Evolutionary conservation across 2,113 vertebrate species (phyloP), one percentile per base, ranked within the genome.

Genomic region (Willisornis vidua): DNA sequence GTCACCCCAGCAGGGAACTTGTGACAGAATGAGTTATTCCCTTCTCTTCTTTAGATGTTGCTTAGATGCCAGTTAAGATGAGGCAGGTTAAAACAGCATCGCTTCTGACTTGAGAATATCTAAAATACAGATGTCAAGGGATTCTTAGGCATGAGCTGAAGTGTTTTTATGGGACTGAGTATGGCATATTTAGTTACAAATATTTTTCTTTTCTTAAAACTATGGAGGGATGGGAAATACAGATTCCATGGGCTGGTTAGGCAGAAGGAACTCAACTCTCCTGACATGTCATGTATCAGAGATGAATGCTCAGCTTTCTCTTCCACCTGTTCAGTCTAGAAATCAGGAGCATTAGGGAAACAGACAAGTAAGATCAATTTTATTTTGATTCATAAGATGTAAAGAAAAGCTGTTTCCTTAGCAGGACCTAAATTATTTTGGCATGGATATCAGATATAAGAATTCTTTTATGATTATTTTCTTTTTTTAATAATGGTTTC

Each of bases 121-220:
- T 74, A 55, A 77, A 80, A 73, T 35, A 46, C 9, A 59, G 20
- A 24, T 37, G 19, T 35, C 17, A 49, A 55, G n/a, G 33, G 16
- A 13, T 39, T 72, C 5, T 59, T 51, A 37, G 25, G 25, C 29
- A 35, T 8, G 26, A 57, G 12, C 18, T 33, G 45, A 87, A 84
- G 51, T 35, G 2, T 51, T 80, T 76, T 61, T 41, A 10, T 68
- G 33, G 31, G 1, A 18, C 13, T 35, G 29, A 65, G 43, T 51
- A 28, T 0, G 0, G 20, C 33, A 35, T 35, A 59, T 29, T 26
- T 29, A 41, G 24, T 26, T 41, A 46, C 0, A 6, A 52, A n/a
- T 10, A 2, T n/a, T 66, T 87, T 73, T 48, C 9, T 43, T 17
- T 51, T 75, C 37, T 81, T 16, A 29, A 75, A 59, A 51, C 6